A percentile compares a stretch with the other conserved stretches of the same genome.
phyloP scores from a whole-genome alignment of 2,888 invertebrate species.

The Escarpia spicata region DNA sequence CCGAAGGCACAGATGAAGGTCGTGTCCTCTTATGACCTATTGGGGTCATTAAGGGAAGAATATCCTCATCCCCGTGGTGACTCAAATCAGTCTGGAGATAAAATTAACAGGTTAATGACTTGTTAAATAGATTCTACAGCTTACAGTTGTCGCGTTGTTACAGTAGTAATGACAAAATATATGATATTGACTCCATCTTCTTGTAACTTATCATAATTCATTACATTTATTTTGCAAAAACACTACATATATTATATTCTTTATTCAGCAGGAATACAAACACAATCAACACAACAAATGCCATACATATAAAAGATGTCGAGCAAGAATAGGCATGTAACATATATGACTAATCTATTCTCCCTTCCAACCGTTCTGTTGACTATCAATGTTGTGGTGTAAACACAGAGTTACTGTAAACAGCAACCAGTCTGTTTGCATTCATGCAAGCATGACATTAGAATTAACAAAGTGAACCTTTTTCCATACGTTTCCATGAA shows the following conservation, averaged over 20 bases:
- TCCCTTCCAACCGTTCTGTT: no score
- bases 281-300: no score
- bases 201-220: neutral
- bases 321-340: no score
- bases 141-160: neutral
- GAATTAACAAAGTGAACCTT: neutral
- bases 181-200: neutral
- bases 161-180: neutral
- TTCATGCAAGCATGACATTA: neutral
- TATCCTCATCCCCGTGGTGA: constrained; percentile 55
- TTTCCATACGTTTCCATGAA: neutral
- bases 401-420: neutral
- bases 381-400: neutral
- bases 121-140: neutral
- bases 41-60: constrained; percentile 56
- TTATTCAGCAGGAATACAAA: neutral
- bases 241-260: neutral
- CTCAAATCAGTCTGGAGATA: constrained; percentile 40
- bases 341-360: no score
- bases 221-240: neutral
- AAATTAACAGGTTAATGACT: neutral
- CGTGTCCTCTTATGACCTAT: constrained; percentile 37
- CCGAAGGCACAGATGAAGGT: constrained; percentile 20
- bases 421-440: neutral
- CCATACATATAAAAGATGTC: no score